phyloP scores from a whole-genome alignment of 2,888 invertebrate species.

The Micropterix aruncella region DNA sequence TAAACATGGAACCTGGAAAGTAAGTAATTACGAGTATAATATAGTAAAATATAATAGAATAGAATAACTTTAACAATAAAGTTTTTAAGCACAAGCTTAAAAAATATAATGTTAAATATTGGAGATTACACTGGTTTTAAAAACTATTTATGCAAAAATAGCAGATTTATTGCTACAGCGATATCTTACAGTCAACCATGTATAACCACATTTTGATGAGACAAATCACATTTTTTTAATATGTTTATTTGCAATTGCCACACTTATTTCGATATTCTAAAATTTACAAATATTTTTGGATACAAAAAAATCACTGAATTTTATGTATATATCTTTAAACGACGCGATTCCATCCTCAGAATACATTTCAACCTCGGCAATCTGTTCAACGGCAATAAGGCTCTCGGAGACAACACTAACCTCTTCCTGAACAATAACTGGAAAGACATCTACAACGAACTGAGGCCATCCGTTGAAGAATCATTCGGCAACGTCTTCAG shows the following conservation, averaged over 20 bases:
- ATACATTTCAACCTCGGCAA: conserved; percentile 16
- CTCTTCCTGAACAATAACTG: conserved; percentile 19
- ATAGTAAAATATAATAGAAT: too few relatives aligned
- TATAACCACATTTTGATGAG: too few relatives aligned
- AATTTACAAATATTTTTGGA: neutral
- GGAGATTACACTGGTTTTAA: too few relatives aligned
- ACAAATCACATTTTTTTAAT: too few relatives aligned
- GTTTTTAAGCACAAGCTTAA: too few relatives aligned
- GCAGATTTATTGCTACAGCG: too few relatives aligned
- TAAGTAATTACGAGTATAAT: too few relatives aligned
- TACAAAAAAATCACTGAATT: neutral
- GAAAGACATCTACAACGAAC: conserved; percentile 16
- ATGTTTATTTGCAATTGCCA: too few relatives aligned
- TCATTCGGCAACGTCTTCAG: conserved; percentile 15
- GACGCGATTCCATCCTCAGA: conserved; percentile 6
- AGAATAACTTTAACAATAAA: too few relatives aligned
- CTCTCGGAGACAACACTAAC: conserved; percentile 18
- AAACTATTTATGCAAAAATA: too few relatives aligned
- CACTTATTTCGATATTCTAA: neutral
- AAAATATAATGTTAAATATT: too few relatives aligned
- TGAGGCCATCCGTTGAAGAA: conserved; percentile 15
- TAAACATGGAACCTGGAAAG: neutral
- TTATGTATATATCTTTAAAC: neutral
- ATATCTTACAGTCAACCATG: too few relatives aligned
- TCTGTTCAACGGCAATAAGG: conserved; percentile 19